Conservation (phyloP, 2,113 vertebrate genomes). For the Syngnathus scovelli region DNA sequence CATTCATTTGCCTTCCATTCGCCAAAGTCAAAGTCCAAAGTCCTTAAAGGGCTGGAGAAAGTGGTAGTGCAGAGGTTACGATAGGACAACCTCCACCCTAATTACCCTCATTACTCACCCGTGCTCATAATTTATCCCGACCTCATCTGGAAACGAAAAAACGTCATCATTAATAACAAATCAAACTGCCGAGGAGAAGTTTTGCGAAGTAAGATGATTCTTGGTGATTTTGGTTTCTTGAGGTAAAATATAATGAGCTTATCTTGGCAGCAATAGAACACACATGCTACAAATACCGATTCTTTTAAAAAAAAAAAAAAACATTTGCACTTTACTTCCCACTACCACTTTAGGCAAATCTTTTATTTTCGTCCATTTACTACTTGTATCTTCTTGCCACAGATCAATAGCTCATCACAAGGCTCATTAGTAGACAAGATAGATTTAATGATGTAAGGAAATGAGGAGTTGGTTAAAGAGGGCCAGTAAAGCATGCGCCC, state of each 20-base stretch:
- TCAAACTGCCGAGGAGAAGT: conserved; percentile 26
- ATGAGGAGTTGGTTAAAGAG: conserved; percentile 55
- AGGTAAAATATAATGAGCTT: too few relatives aligned
- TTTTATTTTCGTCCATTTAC: conserved; percentile 13
- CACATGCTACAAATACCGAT: too few relatives aligned
- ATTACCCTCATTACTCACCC: conserved; percentile 69
- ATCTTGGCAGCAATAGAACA: too few relatives aligned
- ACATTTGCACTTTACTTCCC: not conserved
- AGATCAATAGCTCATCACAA: conserved; percentile 71
- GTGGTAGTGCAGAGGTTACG: conserved; percentile 55
- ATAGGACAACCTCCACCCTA: conserved; percentile 57
- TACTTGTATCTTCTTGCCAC: conserved; percentile 42
- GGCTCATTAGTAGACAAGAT: conserved; percentile 65
- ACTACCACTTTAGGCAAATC: not conserved
- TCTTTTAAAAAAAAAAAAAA: not conserved
- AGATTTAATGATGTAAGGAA: conserved; percentile 58
- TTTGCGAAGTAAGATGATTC: conserved; percentile 22
- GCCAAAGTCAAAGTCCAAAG: conserved; percentile 42
- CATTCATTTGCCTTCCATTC: conserved; percentile 27
- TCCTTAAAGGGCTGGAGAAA: conserved; percentile 54
- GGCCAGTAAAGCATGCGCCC: conserved; percentile 26
- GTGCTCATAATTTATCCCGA: conserved; percentile 48
- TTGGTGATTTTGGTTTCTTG: conserved; percentile 7
- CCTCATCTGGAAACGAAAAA: conserved; percentile 47
- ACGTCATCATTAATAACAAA: conserved; percentile 43